phyloP scores from a whole-genome alignment of 2,888 invertebrate species.

The Scaeva pyrastri region DNA sequence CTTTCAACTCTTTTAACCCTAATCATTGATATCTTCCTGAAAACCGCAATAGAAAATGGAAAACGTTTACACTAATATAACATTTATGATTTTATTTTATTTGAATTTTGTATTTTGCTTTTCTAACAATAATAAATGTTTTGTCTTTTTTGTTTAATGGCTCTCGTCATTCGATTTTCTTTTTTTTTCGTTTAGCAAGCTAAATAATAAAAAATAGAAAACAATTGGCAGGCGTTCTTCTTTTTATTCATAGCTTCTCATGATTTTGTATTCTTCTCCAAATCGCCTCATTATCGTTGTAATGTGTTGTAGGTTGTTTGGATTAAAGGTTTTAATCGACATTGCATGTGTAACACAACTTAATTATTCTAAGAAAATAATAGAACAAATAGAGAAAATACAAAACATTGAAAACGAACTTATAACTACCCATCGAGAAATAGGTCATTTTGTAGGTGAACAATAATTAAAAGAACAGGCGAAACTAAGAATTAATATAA shows the following conservation, averaged over 20 bases:
- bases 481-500: constrained; percentile 16
- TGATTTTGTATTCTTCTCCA: background rate
- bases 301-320: constrained; percentile 45
- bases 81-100: constrained; percentile 56
- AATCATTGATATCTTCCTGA: background rate
- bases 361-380: constrained; percentile 4
- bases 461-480: background rate
- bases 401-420: constrained; percentile 26
- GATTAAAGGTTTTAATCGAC: constrained; percentile 48
- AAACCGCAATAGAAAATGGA: constrained; percentile 38
- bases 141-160: constrained; percentile 56
- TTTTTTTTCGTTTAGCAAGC: constrained; percentile 17
- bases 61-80: constrained; percentile 47
- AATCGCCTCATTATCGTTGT: constrained; percentile 22
- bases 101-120: constrained; percentile 29
- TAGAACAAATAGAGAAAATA: constrained; percentile 16
- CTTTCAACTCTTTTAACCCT: no score
- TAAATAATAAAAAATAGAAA: constrained; percentile 16
- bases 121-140: constrained; percentile 54
- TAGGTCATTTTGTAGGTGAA: constrained; percentile 37
- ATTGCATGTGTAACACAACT: constrained; percentile 56
- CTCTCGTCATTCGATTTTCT: constrained; percentile 18
- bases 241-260: constrained; percentile 8
- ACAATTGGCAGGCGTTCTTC: constrained; percentile 24
- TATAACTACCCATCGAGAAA: constrained; percentile 35